Percentiles rank a stretch among this genome's conserved stretches.
Evolutionary conservation across 2,113 vertebrate species (phyloP).

Genomic region (Cyanoderma ruficeps): DNA sequence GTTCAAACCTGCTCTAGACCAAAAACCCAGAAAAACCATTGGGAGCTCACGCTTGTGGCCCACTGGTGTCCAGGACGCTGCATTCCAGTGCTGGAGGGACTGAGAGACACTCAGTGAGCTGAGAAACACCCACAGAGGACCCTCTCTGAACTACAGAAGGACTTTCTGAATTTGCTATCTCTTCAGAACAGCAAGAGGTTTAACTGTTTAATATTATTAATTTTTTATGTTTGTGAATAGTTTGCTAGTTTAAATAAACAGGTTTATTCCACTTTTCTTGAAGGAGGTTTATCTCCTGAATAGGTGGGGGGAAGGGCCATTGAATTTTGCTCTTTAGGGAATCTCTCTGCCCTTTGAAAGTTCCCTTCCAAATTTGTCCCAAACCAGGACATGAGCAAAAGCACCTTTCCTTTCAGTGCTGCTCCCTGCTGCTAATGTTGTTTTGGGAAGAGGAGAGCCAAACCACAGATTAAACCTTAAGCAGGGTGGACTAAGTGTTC

Average conservation of each 20-base stretch:
- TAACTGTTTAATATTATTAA: neutral
- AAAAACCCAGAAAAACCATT: neutral
- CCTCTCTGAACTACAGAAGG: neutral
- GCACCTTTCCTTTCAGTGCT: neutral
- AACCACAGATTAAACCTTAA: neutral
- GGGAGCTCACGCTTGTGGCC: neutral
- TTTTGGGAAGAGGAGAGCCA: neutral
- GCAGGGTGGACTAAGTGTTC: neutral
- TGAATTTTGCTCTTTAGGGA: neutral
- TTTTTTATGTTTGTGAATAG: neutral
- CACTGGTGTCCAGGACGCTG: fast-evolving
- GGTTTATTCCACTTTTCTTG: neutral
- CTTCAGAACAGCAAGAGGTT: neutral
- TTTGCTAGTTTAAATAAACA: neutral
- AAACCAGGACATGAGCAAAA: neutral
- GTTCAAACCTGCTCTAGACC: neutral
- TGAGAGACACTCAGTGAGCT: neutral
- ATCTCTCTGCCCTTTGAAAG: neutral
- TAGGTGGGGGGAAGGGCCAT: neutral
- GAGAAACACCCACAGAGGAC: neutral
- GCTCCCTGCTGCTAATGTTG: neutral
- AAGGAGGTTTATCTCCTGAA: neutral
- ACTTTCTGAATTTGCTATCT: neutral
- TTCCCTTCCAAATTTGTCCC: neutral
- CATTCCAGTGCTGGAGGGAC: neutral